Evolutionary conservation across 2,113 vertebrate species (phyloP), one percentile per base, ranked within the genome.

Genomic region (Scomber colias): DNA sequence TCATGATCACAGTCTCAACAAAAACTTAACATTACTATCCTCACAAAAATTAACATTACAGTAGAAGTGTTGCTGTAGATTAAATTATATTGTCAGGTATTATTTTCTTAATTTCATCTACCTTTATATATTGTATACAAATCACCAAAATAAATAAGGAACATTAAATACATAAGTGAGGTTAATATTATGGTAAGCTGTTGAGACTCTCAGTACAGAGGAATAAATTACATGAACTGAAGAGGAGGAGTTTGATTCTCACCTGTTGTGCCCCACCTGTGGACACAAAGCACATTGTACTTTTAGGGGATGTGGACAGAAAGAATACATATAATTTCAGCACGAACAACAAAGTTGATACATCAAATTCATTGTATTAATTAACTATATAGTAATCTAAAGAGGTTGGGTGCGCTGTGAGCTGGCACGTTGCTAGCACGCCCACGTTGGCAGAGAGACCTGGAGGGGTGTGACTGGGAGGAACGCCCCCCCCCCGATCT

Each of bases 221-320:
- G 60, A 3, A 3, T 65, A 2, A 50, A 49, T 15, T 0, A 45
- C 0, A 24, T 48, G 2, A 48, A 35, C 2, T 71, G 40, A 40
- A 63, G 1, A 60, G 0, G 0, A 48, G 15, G 4, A 5, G 4
- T 15, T 8, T 27, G 35, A 77, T 64, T 70, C 80, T 76, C 55
- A 83, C 84, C 84, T 31, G 17, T 8, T 3, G 2, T 12, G n/a
- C 21, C 16, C 11, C 31, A 80, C 2, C 84, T 82, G 76, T 65
- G 46, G 67, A 65, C 5, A 75, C 1, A 64, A 71, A 60, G 3
- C 19, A 78, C 2, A 21, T 46, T 44, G 0, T 1, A 14, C 2
- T 54, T 61, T 76, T 19, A 71, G 40, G 10, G 40, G 10, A 21
- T 27, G 11, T 30, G 11, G 1, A 15, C 35, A 9, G 5, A n/a